These are phyloP conservation scores for Bombus superbus DNA, from an alignment of 1,140 invertebrate genomes.

Conservation along the genomic window DNA sequence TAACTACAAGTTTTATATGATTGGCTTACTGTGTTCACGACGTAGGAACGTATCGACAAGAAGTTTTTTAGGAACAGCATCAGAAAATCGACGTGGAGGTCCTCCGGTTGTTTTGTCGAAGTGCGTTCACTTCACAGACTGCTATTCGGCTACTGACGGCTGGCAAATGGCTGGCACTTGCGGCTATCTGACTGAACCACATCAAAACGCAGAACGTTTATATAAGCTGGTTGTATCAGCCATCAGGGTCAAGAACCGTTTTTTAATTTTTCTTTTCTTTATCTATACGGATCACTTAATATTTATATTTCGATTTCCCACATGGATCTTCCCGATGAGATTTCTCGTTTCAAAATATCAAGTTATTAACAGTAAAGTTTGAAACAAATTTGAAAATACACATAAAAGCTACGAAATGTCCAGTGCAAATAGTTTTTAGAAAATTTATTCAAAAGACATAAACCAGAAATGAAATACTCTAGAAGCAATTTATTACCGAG, in stretches of 20 bases:
- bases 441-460: background rate
- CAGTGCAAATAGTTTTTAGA: too few relatives aligned
- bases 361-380: background rate
- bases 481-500: background rate
- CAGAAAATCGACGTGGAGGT: conserved; percentile 22
- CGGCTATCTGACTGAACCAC: conserved; percentile 9
- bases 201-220: conserved; percentile 47
- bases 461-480: background rate
- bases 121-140: background rate
- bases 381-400: background rate
- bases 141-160: background rate
- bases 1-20: background rate
- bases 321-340: too few relatives aligned
- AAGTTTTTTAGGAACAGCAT: conserved; percentile 60
- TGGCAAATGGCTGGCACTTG: too few relatives aligned
- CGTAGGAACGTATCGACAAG: conserved; percentile 55
- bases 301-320: background rate
- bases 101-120: background rate
- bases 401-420: background rate
- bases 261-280: background rate
- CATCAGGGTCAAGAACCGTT: conserved; percentile 49
- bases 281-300: background rate
- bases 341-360: background rate
- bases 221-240: conserved; percentile 53
- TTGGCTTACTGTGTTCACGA: conserved; percentile 60